Evolutionary conservation across 2,113 vertebrate genomes (phyloP).

Genomic region (Myotis davidii): DNA sequence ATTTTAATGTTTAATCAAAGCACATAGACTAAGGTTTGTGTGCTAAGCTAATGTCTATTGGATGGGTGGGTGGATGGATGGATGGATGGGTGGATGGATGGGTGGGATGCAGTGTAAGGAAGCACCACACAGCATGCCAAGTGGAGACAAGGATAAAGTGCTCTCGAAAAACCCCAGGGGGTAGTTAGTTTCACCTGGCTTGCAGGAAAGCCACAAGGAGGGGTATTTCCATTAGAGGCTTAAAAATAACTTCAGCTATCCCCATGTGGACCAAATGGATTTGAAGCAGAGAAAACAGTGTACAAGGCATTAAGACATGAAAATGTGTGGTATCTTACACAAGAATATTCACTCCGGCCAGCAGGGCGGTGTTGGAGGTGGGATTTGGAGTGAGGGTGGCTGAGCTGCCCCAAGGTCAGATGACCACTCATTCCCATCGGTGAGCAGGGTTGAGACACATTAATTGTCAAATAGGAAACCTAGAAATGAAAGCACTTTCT

Average conservation of each 20-base stretch:
- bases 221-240: not conserved
- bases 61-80: not conserved
- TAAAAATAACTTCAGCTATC: not conserved
- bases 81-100: not conserved
- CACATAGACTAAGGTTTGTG: rapidly evolving
- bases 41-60: not conserved
- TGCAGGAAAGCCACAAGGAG: not conserved
- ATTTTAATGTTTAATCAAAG: not conserved
- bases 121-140: not conserved
- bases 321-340: rapidly evolving
- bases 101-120: not conserved
- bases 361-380: rapidly evolving
- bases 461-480: not conserved
- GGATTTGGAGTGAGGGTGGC: rapidly evolving
- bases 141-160: too few species aligned
- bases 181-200: not conserved
- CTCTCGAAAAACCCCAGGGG: not conserved
- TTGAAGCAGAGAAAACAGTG: not conserved
- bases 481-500: too few species aligned
- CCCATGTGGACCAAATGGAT: not conserved
- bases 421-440: rapidly evolving
- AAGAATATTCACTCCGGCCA: not conserved
- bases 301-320: rapidly evolving
- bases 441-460: rapidly evolving
- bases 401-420: not conserved